Evolutionary conservation across 1,140 invertebrate genomes (phyloP).

Genomic region (Drosophila orosa): DNA sequence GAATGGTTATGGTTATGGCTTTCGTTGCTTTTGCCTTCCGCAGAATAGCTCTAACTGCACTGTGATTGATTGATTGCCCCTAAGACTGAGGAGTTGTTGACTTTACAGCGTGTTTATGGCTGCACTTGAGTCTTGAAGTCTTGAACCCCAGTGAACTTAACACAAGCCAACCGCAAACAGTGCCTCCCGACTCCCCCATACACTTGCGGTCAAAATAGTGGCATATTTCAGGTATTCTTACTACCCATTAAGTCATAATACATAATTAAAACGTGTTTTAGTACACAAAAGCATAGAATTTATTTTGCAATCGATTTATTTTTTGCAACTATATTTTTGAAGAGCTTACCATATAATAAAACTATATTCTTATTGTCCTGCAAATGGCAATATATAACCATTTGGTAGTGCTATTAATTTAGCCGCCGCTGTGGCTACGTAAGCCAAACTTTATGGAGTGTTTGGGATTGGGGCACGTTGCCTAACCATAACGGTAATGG

Average conservation of each 20-base stretch:
- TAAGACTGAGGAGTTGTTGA: conserved; percentile 38
- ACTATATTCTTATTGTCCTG: not conserved
- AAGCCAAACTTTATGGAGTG: conserved; percentile 67
- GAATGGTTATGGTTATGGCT: conserved; percentile 22
- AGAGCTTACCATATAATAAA: not conserved
- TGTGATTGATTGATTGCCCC: conserved; percentile 71
- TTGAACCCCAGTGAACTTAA: conserved; percentile 72
- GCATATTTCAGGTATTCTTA: not conserved
- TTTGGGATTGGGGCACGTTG: conserved; percentile 65
- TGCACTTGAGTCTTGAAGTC: conserved; percentile 67
- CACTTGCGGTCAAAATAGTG: conserved; percentile 2
- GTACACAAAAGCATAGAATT: not conserved
- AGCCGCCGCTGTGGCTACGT: conserved; percentile 25
- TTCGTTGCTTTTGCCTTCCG: conserved; percentile 1
- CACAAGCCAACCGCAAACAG: conserved; percentile 69
- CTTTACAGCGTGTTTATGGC: conserved; percentile 63
- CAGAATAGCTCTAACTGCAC: conserved; percentile 60
- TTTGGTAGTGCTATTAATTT: conserved; percentile 1
- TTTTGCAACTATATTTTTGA: too few relatives aligned
- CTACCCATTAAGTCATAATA: not conserved
- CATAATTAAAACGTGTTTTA: not conserved
- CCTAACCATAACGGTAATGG: conserved; percentile 72
- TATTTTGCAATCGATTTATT: not conserved
- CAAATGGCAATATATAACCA: not conserved
- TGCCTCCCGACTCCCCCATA: conserved; percentile 17